phyloP scores from a whole-genome alignment of 2,113 vertebrate species.

The Pelvicachromis taeniatus region DNA sequence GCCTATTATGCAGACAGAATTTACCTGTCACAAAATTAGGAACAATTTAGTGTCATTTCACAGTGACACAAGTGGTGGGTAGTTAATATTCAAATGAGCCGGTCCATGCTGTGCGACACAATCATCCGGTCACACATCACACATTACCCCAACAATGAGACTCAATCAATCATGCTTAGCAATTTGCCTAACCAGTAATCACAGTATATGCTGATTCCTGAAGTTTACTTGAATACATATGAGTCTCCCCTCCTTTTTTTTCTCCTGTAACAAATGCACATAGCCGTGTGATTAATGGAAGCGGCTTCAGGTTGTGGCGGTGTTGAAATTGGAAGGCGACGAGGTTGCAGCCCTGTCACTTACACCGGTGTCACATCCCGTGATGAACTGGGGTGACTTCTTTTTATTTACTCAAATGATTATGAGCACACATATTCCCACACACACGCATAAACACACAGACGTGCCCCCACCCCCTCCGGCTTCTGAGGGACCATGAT shows the following conservation, averaged over 20 bases:
- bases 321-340: neutral
- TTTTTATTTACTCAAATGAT: slow-evolving; percentile 42
- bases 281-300: slow-evolving; percentile 56
- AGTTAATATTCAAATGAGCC: slow-evolving; percentile 55
- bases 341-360: slow-evolving; percentile 30
- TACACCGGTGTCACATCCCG: slow-evolving; percentile 2
- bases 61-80: neutral
- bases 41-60: neutral
- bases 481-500: slow-evolving; percentile 45
- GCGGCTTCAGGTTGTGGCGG: neutral
- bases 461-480: neutral
- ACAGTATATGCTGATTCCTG: slow-evolving; percentile 53
- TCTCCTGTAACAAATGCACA: fast-evolving
- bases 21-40: neutral
- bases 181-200: slow-evolving; percentile 54
- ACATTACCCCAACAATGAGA: slow-evolving; percentile 63
- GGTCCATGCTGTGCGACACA: neutral
- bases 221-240: slow-evolving; percentile 67
- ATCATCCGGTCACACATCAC: slow-evolving; percentile 50
- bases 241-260: neutral
- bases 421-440: neutral
- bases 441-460: neutral
- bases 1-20: neutral
- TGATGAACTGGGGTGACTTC: slow-evolving; percentile 39
- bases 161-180: slow-evolving; percentile 62